A percentile compares a stretch with the other conserved stretches of the same genome.
These are phyloP conservation scores for Stomatorhinus walkeri DNA, from an alignment of 2,797 vertebrate genomes.

Conservation along the genomic window DNA sequence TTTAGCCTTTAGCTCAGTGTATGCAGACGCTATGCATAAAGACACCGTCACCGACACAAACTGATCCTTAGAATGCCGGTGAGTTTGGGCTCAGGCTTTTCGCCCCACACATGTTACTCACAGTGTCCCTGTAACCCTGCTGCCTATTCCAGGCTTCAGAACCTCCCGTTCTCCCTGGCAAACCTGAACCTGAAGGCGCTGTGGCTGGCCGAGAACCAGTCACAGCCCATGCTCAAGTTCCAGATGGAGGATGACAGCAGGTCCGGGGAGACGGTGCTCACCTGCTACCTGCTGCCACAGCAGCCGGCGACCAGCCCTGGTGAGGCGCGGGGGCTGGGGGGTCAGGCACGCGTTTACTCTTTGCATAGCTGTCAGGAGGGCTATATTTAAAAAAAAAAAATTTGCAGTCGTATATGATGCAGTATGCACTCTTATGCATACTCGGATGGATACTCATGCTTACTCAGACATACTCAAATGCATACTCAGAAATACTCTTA, in stretches of 20 bases:
- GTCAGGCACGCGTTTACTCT: background rate
- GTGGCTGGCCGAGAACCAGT: conserved; percentile 97
- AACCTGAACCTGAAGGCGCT: conserved; percentile 95
- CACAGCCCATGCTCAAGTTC: conserved; percentile 97
- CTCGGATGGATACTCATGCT: background rate
- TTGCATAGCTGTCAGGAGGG: background rate
- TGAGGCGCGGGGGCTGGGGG: conserved; percentile 44
- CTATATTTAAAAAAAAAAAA: background rate
- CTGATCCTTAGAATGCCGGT: background rate
- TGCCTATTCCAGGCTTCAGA: conserved; percentile 69
- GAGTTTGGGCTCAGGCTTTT: background rate
- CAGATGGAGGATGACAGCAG: conserved; percentile 87
- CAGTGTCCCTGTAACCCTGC: background rate
- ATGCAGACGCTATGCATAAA: background rate
- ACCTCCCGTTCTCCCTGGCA: conserved; percentile 86
- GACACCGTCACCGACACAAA: background rate
- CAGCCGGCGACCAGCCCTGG: conserved; percentile 83
- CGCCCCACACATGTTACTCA: background rate
- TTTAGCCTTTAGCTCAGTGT: background rate
- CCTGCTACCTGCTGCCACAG: conserved; percentile 93
- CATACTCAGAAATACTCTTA: background rate
- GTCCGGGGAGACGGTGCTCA: conserved; percentile 90
- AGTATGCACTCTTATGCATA: background rate
- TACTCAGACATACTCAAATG: background rate
- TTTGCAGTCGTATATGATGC: background rate